phyloP scores from a whole-genome alignment of 1,140 invertebrate genomes.

The Aphidius ervi region DNA sequence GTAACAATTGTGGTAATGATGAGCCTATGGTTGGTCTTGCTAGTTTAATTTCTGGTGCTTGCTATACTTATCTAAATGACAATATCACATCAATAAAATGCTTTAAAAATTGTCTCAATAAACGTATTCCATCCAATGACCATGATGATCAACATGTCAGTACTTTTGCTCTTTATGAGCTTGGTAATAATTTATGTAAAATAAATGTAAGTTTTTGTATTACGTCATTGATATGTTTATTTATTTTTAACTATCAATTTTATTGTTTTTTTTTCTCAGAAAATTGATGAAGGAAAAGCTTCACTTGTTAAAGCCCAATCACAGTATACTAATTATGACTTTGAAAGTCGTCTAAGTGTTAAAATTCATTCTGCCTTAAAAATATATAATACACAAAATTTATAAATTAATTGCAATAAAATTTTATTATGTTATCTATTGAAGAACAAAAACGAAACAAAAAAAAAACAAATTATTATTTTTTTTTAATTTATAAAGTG shows the following conservation, averaged over 20 bases:
- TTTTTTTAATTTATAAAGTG: not conserved
- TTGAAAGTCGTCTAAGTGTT: slow-evolving; percentile 63
- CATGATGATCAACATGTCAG: slow-evolving; percentile 61
- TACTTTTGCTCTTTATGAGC: slow-evolving; percentile 66
- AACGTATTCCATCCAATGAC: slow-evolving; percentile 39
- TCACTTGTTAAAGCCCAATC: slow-evolving; percentile 52
- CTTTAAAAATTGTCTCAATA: slow-evolving; percentile 53
- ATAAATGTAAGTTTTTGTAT: slow-evolving; percentile 46
- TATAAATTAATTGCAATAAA: not conserved
- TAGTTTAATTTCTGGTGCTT: slow-evolving; percentile 55
- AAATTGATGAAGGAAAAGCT: slow-evolving; percentile 53
- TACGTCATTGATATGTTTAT: too few relatives aligned
- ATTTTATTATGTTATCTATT: not conserved
- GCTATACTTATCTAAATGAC: slow-evolving; percentile 49
- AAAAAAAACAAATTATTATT: too few relatives aligned
- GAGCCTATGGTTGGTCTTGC: slow-evolving; percentile 57
- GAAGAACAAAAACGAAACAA: too few relatives aligned
- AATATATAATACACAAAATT: not conserved
- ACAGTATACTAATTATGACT: slow-evolving; percentile 65
- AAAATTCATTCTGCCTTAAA: slow-evolving; percentile 60
- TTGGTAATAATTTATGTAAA: slow-evolving; percentile 56
- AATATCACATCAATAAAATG: slow-evolving; percentile 51
- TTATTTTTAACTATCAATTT: too few relatives aligned
- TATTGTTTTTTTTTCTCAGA: slow-evolving; percentile 26
- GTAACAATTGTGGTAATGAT: slow-evolving; percentile 37